Conservation (phyloP, 2,797 vertebrate species). For the Sphenopsis melanotis region DNA sequence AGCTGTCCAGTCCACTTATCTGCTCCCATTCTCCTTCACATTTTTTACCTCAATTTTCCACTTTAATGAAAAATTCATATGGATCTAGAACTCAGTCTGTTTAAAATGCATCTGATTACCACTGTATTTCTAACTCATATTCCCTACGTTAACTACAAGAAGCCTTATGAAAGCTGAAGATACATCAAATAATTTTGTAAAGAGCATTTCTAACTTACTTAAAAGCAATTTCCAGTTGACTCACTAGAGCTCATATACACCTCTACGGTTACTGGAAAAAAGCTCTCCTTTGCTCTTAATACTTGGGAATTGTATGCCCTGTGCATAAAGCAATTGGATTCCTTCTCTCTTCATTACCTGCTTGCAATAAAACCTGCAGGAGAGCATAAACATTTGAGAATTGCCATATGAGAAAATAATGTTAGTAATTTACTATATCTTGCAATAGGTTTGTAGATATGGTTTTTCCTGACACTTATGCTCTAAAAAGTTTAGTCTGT, state of each 20-base stretch:
- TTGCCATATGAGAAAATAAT: constrained; percentile 50
- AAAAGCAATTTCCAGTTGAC: constrained; percentile 67
- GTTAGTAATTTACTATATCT: constrained; percentile 51
- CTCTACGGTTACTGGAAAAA: constrained; percentile 47
- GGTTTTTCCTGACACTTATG: constrained; percentile 4
- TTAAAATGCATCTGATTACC: neutral
- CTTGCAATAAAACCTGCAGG: constrained; percentile 68
- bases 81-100: neutral
- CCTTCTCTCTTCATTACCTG: constrained; percentile 60
- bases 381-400: constrained; percentile 66
- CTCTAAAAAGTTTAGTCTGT: constrained; percentile 12
- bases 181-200: constrained; percentile 12
- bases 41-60: neutral
- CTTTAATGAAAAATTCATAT: neutral
- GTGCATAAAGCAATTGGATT: constrained; percentile 75
- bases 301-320: constrained; percentile 62
- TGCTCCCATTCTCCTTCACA: neutral
- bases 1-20: neutral
- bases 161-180: neutral
- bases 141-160: neutral
- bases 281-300: constrained; percentile 64
- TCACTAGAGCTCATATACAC: constrained; percentile 20
- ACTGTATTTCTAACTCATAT: neutral
- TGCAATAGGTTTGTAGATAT: constrained; percentile 32
- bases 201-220: constrained; percentile 35